phyloP scores from a whole-genome alignment of 2,113 vertebrate species.

The Alethe castanea region DNA sequence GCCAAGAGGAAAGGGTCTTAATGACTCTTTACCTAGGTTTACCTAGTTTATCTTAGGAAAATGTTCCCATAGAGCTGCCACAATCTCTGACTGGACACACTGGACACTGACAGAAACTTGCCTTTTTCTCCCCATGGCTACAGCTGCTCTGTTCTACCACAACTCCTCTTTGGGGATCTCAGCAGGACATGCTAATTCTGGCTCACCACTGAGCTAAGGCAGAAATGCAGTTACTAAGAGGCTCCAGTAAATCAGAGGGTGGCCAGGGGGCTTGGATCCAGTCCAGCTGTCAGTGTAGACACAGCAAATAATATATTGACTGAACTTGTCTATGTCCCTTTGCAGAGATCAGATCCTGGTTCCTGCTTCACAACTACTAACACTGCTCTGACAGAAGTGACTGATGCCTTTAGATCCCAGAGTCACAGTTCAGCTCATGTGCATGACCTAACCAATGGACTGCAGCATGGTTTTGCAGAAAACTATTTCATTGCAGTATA shows the following conservation, averaged over 20 bases:
- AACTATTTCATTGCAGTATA: constrained; percentile 2
- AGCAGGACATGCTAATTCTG: not conserved
- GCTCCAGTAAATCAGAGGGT: not conserved
- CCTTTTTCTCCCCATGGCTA: not conserved
- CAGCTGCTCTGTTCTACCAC: not conserved
- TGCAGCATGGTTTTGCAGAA: not conserved
- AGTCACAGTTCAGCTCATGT: constrained; percentile 17
- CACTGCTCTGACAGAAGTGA: constrained; percentile 26
- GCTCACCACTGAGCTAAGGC: not conserved
- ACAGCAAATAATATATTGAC: not conserved
- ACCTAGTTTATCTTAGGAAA: not conserved
- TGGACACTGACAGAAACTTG: not conserved
- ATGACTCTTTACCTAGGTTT: not conserved
- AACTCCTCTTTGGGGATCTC: not conserved
- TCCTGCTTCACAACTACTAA: constrained; percentile 19
- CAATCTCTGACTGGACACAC: not conserved
- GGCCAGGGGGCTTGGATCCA: not conserved
- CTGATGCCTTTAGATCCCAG: constrained; percentile 16
- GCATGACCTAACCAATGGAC: constrained; percentile 16
- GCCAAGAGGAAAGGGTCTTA: not conserved
- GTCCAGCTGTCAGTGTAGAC: not conserved
- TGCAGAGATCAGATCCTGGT: not conserved
- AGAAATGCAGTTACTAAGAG: not conserved
- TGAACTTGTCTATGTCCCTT: not conserved
- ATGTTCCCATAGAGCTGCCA: not conserved